Percentiles rank a stretch among this genome's conserved stretches.
Conservation (phyloP, 64 coral and sea anemone species). For the Stylophora pistillata region DNA sequence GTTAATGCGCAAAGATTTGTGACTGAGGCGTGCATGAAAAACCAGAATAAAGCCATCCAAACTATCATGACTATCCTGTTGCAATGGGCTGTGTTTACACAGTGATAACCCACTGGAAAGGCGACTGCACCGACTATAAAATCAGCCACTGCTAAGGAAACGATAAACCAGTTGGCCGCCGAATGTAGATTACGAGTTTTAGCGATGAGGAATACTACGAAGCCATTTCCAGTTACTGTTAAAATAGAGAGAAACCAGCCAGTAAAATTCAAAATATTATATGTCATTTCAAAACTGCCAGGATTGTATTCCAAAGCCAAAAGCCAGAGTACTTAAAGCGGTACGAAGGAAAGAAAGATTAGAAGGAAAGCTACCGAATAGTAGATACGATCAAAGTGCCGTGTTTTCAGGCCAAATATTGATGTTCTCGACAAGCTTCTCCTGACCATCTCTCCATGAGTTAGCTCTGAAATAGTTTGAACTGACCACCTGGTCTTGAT, state of each 20-base stretch:
- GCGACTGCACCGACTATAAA: background rate
- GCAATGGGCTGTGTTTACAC: background rate
- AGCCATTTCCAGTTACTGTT: background rate
- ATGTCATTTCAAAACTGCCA: too few relatives aligned
- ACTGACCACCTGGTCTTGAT: too few relatives aligned
- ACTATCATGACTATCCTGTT: background rate
- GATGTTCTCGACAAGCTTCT: too few relatives aligned
- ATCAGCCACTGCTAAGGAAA: slow-evolving; percentile 1
- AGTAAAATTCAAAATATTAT: background rate
- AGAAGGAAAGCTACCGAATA: too few relatives aligned
- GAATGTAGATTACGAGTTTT: slow-evolving; percentile 2
- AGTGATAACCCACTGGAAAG: background rate
- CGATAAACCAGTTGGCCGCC: background rate
- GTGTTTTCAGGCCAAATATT: too few relatives aligned
- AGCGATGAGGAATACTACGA: background rate
- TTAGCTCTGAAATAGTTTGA: too few relatives aligned
- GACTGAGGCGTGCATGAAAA: background rate
- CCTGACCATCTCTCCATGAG: too few relatives aligned
- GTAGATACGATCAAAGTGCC: too few relatives aligned
- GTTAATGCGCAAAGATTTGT: slow-evolving; percentile 11
- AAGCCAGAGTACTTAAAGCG: too few relatives aligned
- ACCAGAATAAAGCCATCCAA: background rate
- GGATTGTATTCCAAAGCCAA: too few relatives aligned
- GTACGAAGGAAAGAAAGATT: too few relatives aligned
- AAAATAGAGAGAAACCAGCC: background rate